Conservation (phyloP, 1,140 invertebrate species). For the Stenopsyche tienmushanensis region DNA sequence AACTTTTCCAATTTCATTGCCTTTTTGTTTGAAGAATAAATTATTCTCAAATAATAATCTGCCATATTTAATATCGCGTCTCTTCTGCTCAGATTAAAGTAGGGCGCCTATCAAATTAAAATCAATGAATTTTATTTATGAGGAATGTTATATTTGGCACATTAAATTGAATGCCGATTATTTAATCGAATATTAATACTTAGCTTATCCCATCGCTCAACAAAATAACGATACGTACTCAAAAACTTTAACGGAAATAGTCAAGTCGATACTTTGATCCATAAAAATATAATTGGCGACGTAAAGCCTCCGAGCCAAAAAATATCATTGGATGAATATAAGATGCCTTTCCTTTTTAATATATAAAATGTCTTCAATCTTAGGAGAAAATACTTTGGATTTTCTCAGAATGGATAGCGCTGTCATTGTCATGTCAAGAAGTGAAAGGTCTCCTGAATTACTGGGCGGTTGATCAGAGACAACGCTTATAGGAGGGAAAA, state of each 20-base stretch:
- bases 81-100: background rate
- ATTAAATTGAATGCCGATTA: too few relatives aligned
- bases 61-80: too few relatives aligned
- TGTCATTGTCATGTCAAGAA: conserved; percentile 79
- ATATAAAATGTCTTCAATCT: conserved; percentile 55
- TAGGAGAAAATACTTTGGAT: conserved; percentile 61
- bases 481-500: too few relatives aligned
- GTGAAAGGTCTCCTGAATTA: conserved; percentile 54
- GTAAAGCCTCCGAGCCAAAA: too few relatives aligned
- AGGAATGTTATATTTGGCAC: too few relatives aligned
- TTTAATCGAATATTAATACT: too few relatives aligned
- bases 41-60: background rate
- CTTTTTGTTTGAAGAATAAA: background rate
- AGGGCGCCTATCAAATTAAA: too few relatives aligned
- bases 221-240: too few relatives aligned
- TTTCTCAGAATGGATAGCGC: conserved; percentile 74
- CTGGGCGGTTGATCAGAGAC: conserved; percentile 50
- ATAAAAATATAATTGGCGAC: background rate
- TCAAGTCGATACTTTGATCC: background rate
- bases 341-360: too few relatives aligned
- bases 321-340: background rate
- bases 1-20: background rate
- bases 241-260: too few relatives aligned
- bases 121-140: too few relatives aligned
- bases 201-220: too few relatives aligned